Conservation (phyloP, 2,797 vertebrate species). For the Phalloptychus januarius region DNA sequence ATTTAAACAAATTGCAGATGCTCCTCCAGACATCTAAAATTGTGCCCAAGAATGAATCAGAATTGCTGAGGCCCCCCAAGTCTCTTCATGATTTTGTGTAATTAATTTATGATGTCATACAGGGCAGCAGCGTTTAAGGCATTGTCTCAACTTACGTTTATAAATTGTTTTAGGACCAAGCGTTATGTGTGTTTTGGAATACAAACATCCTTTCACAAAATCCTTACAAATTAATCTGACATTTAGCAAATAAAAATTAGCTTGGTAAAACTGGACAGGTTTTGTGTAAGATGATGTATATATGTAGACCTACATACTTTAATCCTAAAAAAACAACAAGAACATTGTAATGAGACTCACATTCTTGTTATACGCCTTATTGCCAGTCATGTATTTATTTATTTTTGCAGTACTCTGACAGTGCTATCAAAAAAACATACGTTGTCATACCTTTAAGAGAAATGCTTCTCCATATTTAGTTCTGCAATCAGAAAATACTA, state of each 20-base stretch:
- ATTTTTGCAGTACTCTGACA: neutral
- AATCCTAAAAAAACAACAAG: neutral
- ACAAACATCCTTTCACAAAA: neutral
- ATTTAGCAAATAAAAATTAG: neutral
- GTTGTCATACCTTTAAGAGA: neutral
- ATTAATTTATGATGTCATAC: neutral
- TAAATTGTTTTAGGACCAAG: neutral
- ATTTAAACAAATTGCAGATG: neutral
- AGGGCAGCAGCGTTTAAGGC: neutral
- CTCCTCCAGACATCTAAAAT: no score
- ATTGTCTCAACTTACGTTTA: neutral
- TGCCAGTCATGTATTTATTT: neutral
- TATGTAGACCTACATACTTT: neutral
- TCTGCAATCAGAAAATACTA: neutral
- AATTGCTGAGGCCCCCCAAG: neutral
- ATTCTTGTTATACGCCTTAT: neutral
- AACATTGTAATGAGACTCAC: neutral
- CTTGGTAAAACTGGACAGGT: neutral
- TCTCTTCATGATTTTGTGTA: neutral
- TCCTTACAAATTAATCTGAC: neutral
- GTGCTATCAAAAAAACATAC: no score
- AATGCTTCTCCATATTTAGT: neutral
- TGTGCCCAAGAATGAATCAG: neutral
- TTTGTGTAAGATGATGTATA: neutral
- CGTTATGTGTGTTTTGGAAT: neutral